A percentile compares a stretch with the other conserved stretches of the same genome.
Evolutionary conservation across 2,113 vertebrate genomes (phyloP).

Genomic region (Pimephales promelas): DNA sequence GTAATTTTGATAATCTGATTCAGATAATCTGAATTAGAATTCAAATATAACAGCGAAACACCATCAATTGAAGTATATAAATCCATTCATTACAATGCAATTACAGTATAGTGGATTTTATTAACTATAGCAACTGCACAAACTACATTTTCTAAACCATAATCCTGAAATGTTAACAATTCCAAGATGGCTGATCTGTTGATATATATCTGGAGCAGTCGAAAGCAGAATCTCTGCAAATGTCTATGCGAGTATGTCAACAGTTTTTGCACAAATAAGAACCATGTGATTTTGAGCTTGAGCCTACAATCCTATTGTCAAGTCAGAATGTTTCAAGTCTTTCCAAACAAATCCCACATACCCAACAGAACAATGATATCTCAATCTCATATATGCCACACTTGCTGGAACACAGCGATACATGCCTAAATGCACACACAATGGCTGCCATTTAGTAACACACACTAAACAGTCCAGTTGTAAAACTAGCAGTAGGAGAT

Average conservation of each 20-base stretch:
- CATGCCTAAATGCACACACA: no score
- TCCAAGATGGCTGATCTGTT: background rate
- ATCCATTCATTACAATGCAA: background rate
- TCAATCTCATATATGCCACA: background rate
- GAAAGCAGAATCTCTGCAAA: background rate
- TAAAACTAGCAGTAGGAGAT: background rate
- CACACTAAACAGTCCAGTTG: background rate
- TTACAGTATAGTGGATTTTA: background rate
- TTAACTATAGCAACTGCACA: background rate
- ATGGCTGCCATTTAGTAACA: background rate
- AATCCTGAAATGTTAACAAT: background rate
- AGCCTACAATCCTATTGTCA: slow-evolving; percentile 1
- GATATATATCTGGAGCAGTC: background rate
- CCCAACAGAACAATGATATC: background rate
- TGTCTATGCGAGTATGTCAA: background rate
- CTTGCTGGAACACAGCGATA: background rate
- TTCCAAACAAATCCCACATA: slow-evolving; percentile 20
- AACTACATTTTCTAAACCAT: background rate
- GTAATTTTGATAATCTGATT: background rate
- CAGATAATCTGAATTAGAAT: background rate
- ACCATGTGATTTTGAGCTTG: slow-evolving; percentile 4
- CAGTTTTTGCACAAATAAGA: background rate
- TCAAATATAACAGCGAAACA: background rate
- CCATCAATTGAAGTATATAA: background rate
- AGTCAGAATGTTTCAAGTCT: background rate